Conservation (phyloP, 2,888 invertebrate species). For the Lepidonotus clava region DNA sequence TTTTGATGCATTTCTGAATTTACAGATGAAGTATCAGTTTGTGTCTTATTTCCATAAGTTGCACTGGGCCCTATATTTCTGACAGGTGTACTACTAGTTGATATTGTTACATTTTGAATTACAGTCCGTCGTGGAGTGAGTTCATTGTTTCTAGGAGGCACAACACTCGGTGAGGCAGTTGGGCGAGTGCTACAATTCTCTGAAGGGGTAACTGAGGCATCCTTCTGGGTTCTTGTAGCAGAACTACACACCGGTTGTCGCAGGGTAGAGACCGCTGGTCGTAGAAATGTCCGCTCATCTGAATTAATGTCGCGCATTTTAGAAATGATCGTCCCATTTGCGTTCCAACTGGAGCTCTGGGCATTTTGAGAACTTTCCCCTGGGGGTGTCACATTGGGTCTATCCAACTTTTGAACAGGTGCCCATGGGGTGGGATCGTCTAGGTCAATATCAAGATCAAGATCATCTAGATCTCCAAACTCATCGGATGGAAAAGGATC, state of each 20-base stretch:
- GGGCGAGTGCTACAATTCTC: too few species aligned
- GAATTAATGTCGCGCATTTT: neutral
- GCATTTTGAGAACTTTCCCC: neutral
- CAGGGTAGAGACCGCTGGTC: neutral
- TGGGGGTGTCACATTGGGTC: neutral
- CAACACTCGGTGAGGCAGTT: too few species aligned
- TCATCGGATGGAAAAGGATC: neutral
- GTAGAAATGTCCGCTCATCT: neutral
- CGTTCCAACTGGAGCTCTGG: neutral
- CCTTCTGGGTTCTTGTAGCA: too few species aligned
- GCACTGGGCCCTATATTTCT: neutral
- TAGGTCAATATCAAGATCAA: slow-evolving; percentile 6
- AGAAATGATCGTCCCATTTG: neutral
- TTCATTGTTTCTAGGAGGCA: too few species aligned
- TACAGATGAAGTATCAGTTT: neutral
- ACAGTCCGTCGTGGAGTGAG: too few species aligned
- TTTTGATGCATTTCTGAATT: neutral
- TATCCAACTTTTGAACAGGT: neutral
- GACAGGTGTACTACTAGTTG: neutral
- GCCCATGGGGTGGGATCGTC: slow-evolving; percentile 7
- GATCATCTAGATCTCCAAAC: slow-evolving; percentile 4
- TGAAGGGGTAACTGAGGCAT: too few species aligned
- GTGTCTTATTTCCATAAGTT: neutral
- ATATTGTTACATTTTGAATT: neutral
- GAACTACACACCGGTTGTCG: neutral